Conservation (phyloP, 2,113 vertebrate genomes). For the Ophthalmolycus amberensis region DNA sequence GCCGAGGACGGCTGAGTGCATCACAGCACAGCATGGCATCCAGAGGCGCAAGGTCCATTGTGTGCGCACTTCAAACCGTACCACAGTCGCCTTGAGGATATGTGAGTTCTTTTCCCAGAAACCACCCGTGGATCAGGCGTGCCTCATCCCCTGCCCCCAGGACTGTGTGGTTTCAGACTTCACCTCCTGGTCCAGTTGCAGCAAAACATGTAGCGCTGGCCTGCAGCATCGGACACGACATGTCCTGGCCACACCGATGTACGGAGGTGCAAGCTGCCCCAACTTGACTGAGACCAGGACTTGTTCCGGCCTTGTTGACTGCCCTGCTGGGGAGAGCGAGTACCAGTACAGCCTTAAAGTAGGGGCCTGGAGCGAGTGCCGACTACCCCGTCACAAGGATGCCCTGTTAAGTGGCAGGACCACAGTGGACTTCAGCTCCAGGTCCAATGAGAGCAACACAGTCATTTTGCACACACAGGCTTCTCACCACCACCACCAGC, state of each 20-base stretch:
- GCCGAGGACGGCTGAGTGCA: slow-evolving; percentile 77
- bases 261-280: slow-evolving; percentile 90
- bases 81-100: slow-evolving; percentile 84
- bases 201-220: slow-evolving; percentile 81
- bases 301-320: slow-evolving; percentile 79
- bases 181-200: slow-evolving; percentile 90
- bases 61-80: slow-evolving; percentile 88
- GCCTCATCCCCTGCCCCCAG: slow-evolving; percentile 93
- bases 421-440: slow-evolving; percentile 81
- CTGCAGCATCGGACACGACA: slow-evolving; percentile 88
- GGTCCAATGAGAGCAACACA: slow-evolving; percentile 81
- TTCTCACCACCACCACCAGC: slow-evolving; percentile 64
- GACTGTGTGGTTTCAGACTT: slow-evolving; percentile 93
- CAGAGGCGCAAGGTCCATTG: slow-evolving; percentile 89
- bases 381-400: slow-evolving; percentile 83
- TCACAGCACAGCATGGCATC: slow-evolving; percentile 94
- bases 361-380: slow-evolving; percentile 90
- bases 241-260: slow-evolving; percentile 89
- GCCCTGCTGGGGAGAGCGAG: slow-evolving; percentile 85
- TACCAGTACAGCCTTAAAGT: slow-evolving; percentile 91
- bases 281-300: slow-evolving; percentile 88
- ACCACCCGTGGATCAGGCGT: slow-evolving; percentile 90
- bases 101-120: slow-evolving; percentile 91
- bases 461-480: slow-evolving; percentile 72
- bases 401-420: slow-evolving; percentile 79